Evolutionary conservation across 2,888 invertebrate genomes (phyloP).

Genomic region (Agrenia bidenticulata): DNA sequence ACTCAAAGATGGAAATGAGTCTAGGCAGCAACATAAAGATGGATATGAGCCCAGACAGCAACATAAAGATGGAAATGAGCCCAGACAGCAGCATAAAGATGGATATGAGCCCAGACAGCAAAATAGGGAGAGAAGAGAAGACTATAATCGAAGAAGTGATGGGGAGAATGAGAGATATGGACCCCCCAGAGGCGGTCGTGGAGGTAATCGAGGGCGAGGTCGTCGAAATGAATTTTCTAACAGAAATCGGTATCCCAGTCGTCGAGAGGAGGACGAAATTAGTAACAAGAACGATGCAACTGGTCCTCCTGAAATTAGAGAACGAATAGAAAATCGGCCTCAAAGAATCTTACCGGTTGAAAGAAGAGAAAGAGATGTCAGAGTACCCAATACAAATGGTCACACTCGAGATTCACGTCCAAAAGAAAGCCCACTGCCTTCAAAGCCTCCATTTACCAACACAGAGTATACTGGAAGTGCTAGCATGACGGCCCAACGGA

Average conservation of each 20-base stretch:
- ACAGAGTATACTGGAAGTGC: slow-evolving; percentile 49
- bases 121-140: slow-evolving; percentile 51
- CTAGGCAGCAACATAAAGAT: neutral
- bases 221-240: slow-evolving; percentile 50
- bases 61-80: neutral
- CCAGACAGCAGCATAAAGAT: neutral
- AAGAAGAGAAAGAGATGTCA: neutral
- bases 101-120: slow-evolving; percentile 3
- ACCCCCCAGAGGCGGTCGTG: slow-evolving; percentile 21
- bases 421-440: slow-evolving; percentile 19
- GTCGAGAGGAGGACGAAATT: slow-evolving; percentile 23
- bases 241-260: slow-evolving; percentile 50
- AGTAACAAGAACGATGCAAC: neutral
- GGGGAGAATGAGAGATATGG: slow-evolving; percentile 13
- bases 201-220: slow-evolving; percentile 37
- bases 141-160: slow-evolving; percentile 21
- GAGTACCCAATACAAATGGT: slow-evolving; percentile 24
- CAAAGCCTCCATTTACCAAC: slow-evolving; percentile 48
- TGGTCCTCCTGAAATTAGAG: neutral
- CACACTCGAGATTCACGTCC: slow-evolving; percentile 1
- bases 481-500: neutral
- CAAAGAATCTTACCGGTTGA: neutral
- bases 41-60: no score
- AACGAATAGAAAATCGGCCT: slow-evolving; percentile 5
- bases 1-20: neutral